Evolutionary conservation across 2,888 invertebrate genomes (phyloP).

Genomic region (Parnassius apollo): DNA sequence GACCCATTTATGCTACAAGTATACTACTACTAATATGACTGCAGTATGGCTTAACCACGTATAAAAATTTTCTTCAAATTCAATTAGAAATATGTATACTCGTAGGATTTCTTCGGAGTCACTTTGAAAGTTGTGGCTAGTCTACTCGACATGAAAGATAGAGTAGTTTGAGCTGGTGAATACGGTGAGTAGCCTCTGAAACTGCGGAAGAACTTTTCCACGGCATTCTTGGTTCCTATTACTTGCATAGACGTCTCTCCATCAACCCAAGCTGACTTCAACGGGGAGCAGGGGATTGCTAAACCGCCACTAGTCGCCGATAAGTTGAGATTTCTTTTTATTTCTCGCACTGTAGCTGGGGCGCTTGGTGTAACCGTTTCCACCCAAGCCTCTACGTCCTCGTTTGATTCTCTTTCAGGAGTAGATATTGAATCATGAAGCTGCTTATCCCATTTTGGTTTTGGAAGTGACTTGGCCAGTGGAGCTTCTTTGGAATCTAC

Average conservation of each 20-base stretch:
- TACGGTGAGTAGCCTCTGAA: conserved; percentile 17
- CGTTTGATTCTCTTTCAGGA: conserved; percentile 18
- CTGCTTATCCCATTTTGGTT: conserved; percentile 19
- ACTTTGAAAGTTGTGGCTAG: conserved; percentile 18
- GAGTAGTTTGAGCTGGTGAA: not conserved
- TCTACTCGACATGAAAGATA: not conserved
- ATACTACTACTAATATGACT: too few relatives aligned
- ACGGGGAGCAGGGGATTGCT: not conserved
- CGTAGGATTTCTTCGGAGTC: conserved; percentile 17
- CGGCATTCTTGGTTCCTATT: conserved; percentile 14
- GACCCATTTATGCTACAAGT: too few relatives aligned
- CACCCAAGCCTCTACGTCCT: conserved; percentile 33
- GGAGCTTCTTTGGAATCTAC: conserved; percentile 13
- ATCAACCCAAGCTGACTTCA: not conserved
- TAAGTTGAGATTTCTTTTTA: not conserved
- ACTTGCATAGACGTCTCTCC: not conserved
- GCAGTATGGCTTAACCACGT: too few relatives aligned
- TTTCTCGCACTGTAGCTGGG: not conserved
- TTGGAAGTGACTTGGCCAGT: conserved; percentile 21
- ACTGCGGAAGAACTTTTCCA: conserved; percentile 34
- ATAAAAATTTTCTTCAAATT: too few relatives aligned
- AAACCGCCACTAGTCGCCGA: not conserved
- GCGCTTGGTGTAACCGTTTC: conserved; percentile 10
- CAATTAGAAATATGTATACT: conserved; percentile 15
- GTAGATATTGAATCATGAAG: conserved; percentile 4